These are phyloP conservation scores for Ecliptopera silaceata DNA, from an alignment of 2,888 invertebrate genomes.

Conservation along the genomic window DNA sequence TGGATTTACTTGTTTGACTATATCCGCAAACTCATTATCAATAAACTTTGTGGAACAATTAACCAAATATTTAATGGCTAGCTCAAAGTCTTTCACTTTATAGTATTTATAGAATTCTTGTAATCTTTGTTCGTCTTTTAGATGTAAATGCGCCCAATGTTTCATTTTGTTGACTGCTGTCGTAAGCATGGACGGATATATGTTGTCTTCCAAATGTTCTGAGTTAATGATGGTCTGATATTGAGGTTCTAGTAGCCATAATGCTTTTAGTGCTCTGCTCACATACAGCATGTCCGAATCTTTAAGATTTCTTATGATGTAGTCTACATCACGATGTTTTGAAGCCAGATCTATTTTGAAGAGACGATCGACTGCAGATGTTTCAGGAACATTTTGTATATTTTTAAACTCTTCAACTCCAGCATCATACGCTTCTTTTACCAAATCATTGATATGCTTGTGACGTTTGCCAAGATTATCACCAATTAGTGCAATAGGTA, in stretches of 20 bases:
- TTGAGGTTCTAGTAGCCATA: conserved; percentile 54
- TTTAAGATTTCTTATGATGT: conserved; percentile 55
- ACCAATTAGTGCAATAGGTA: conserved; percentile 16
- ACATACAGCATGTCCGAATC: conserved; percentile 64
- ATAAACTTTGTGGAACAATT: conserved; percentile 29
- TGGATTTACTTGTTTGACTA: conserved; percentile 34
- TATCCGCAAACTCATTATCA: conserved; percentile 24
- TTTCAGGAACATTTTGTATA: conserved; percentile 22
- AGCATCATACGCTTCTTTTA: conserved; percentile 21
- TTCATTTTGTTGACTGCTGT: conserved; percentile 53
- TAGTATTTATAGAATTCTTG: conserved; percentile 39
- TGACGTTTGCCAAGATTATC: conserved; percentile 21
- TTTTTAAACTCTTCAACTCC: conserved; percentile 13
- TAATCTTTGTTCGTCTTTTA: conserved; percentile 31
- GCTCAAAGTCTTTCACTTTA: conserved; percentile 21
- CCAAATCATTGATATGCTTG: conserved; percentile 34
- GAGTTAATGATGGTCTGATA: conserved; percentile 55
- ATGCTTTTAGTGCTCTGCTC: conserved; percentile 57
- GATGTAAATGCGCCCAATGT: conserved; percentile 49
- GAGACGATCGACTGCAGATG: conserved; percentile 33
- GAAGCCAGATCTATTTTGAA: conserved; percentile 51
- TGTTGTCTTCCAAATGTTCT: conserved; percentile 50
- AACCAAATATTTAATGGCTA: conserved; percentile 36
- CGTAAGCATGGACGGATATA: conserved; percentile 60
- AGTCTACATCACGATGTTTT: conserved; percentile 51